Percentiles rank a stretch among this genome's conserved stretches.
Evolutionary conservation across 1,140 invertebrate species (phyloP).

Genomic region (Drosophila novamexicana): DNA sequence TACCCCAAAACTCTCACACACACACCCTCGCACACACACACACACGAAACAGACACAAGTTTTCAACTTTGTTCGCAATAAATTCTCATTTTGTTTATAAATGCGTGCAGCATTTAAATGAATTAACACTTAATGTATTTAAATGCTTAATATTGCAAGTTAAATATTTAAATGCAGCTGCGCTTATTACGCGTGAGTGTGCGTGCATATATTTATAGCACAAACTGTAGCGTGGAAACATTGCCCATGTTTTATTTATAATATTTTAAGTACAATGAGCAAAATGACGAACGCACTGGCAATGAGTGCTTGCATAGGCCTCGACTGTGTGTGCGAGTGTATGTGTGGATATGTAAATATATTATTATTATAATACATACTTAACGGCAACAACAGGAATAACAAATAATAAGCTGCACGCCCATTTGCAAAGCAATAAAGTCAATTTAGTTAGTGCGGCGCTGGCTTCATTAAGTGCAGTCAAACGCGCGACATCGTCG

Average conservation of each 20-base stretch:
- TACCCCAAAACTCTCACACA: constrained; percentile 16
- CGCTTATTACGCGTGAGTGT: constrained; percentile 13
- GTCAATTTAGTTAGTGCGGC: constrained; percentile 72
- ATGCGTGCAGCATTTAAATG: constrained; percentile 64
- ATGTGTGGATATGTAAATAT: constrained; percentile 60
- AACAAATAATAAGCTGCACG: constrained; percentile 42
- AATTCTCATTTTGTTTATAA: constrained; percentile 38
- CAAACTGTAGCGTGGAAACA: constrained; percentile 25
- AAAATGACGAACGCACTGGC: constrained; percentile 53
- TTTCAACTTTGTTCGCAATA: constrained; percentile 41
- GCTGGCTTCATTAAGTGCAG: constrained; percentile 75
- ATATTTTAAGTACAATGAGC: constrained; percentile 66
- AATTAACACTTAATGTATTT: constrained; percentile 70
- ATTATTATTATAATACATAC: constrained; percentile 75
- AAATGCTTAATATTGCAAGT: constrained; percentile 64
- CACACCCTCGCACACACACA: neutral
- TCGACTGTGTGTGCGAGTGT: neutral
- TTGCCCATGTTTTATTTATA: constrained; percentile 75
- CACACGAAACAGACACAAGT: neutral
- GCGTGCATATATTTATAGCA: constrained; percentile 62
- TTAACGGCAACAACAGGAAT: constrained; percentile 51
- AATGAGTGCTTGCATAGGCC: constrained; percentile 52
- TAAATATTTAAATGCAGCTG: constrained; percentile 68
- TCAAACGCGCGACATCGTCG: constrained; percentile 64
- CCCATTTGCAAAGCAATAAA: constrained; percentile 80